Evolutionary conservation across 2,113 vertebrate genomes (phyloP), one percentile per base, ranked within the genome.

Genomic region (human): DNA sequence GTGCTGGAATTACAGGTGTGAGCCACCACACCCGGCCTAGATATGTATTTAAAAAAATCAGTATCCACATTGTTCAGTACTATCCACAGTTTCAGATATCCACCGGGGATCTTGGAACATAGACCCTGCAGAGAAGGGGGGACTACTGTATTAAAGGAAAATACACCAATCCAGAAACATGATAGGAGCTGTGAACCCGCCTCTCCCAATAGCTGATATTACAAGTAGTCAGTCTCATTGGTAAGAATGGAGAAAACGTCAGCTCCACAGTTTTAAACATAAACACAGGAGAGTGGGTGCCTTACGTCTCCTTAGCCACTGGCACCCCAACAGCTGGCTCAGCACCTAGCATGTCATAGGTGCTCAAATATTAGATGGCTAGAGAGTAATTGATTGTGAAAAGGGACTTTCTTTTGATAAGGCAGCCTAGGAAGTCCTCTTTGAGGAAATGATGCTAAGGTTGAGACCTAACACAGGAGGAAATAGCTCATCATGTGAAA

Each of bases 31-130:
- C 61, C 30, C 30, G 2, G 61, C 61, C 61, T 66, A 32, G 25
- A 11, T 66, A 66, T 14, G 61, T 32, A 14, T 32, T 10, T 32
- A 32, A 9, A 72, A 20, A 72, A 72, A 17, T n/a, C 35, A 38
- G n/a, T 38, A 1, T 38, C 8, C 38, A 20, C n/a, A n/a, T 72
- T n/a, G n/a, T 38, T 72, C 18, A 9, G 68, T 5, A 72, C 68
- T 72, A 72, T 38, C 18, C n/a, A 66, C 61, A 66, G 61, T 66
- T 66, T 66, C 61, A 66, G 30, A 32, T 2, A 27, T 32, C 25
- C 61, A 38, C 68, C 0, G 4, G n/a, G n/a, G 18, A n/a, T 38
- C 17, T 72, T 10, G 8, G n/a, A 22, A 38, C n/a, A 10, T n/a
- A 72, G 2, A n/a, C 17, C n/a, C 35, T n/a, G 35, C 2, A n/a